Base-by-base conservation (phyloP, 2,888 invertebrate species). In the Drosophila anomalata region DNA sequence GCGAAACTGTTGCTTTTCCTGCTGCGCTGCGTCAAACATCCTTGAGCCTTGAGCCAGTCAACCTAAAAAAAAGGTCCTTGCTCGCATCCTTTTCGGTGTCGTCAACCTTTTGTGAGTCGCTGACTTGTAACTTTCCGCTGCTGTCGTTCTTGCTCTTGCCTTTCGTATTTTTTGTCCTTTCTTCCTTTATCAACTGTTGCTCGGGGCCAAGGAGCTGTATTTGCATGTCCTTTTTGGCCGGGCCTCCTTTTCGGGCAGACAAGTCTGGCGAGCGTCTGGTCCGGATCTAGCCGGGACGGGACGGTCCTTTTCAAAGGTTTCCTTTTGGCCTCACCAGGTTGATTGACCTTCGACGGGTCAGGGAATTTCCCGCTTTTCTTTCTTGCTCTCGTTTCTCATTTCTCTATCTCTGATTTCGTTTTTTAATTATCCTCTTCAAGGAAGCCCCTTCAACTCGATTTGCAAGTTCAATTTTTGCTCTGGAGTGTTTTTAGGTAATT, bases 21-120 rank as follows among this genome's bases (percentile, higher is more conserved):
- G 39, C 31, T 22, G 50, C 24, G 56, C 72, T 48, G 44, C 31
- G 44, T 44, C 69, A 66, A 81, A 73, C 73, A 75, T 82, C 83
- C 87, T 82, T 86, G 71, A 75, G 88, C 83, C 87, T 82, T 86
- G 71, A 75, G 88, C 68, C 72, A 75, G 69, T 75, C 59, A 66
- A 72, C 75, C 31, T 50, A 46, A 63, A 50, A 79, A 79, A 69
- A 73, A 44, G 56, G 65, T 57, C 60, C 69, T 75, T 74, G 55
- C 48, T 36, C 50, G 65, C 58, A 31, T 70, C 48, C 42, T 61
- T 31, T 47, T 39, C 59, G 73, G 60, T 75, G 78, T 78, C 75
- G 79, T 84, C 81, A 81, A 87, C 87, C 80, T 80, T 80, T 82
- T 86, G 78, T 77, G 80, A 39, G 78, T 62, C 68, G 52, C 52